These are phyloP conservation scores for Lasius platythorax DNA, from an alignment of 2,888 invertebrate genomes.

Conservation along the genomic window DNA sequence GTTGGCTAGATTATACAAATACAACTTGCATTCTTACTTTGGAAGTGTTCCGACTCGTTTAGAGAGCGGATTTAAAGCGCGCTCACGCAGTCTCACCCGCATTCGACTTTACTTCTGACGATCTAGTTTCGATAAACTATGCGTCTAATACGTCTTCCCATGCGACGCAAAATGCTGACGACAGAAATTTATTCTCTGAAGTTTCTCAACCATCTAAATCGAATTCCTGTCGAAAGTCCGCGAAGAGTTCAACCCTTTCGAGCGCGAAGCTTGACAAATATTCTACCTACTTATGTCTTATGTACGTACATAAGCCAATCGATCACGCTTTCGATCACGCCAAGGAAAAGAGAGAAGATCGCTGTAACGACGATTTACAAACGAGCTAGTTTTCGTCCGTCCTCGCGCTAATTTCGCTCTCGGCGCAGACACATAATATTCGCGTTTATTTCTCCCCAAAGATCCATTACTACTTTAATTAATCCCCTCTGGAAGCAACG, in stretches of 20 bases:
- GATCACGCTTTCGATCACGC: constrained; percentile 34
- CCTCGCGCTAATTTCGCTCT: background rate
- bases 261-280: constrained; percentile 11
- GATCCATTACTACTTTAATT: constrained; percentile 22
- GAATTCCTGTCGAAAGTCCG: constrained; percentile 27
- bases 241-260: constrained; percentile 30
- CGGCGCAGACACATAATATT: background rate
- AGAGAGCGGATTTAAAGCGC: background rate
- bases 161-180: background rate
- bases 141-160: background rate
- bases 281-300: constrained; percentile 13
- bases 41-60: background rate
- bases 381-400: background rate
- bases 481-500: constrained; percentile 11
- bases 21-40: background rate
- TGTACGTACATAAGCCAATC: constrained; percentile 20
- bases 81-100: background rate
- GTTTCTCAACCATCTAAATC: constrained; percentile 31
- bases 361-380: constrained; percentile 25
- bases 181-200: background rate
- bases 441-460: constrained; percentile 2
- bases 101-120: background rate
- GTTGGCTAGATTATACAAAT: background rate
- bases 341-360: constrained; percentile 11
- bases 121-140: background rate